Evolutionary conservation across 30 jellyfish, hydroid and myxozoan genomes (phyloP), one percentile per base, ranked within the genome.

Genomic region (Rhopilema esculentum): DNA sequence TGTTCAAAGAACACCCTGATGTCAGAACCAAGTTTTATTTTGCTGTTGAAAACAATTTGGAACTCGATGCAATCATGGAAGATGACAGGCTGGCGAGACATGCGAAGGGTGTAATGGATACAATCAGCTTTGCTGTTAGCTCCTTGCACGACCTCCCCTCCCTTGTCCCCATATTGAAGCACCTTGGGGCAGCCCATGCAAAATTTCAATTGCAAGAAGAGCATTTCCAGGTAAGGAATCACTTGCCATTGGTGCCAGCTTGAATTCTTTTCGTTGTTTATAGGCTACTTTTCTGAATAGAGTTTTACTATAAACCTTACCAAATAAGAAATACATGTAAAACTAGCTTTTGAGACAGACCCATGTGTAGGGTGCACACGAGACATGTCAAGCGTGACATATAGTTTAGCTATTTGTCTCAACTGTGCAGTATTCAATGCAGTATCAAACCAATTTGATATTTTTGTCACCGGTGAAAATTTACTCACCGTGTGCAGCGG

Each of bases 101-200:
- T 57, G 97, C 93, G 2, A 82, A 69, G n/a, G 89, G 89, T 18
- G 93, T 89, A 52, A 82, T 89, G 27, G 89, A 89, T 49, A 89
- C 97, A 0, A 76, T 89, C 8, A 23, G 93, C 8, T 77, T 82
- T 51, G 93, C 97, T 1, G 91, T 81, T 2, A 51, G 82, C 21
- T 51, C 27, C 22, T 86, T 89, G 49, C 83, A 66, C 17, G 87
- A 82, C 29, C 57, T 89, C 71, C 70, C 70, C 20, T 31, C 70
- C 24, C 82, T 89, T 19, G 90, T 74, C 49, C 97, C 97, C 24
- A 69, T 89, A 25, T 79, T 89, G 25, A 66, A 67, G 50, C 86
- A 89, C 22, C 90, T 89, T 27, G 97, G 97, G 57, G 93, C 90
- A 25, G 27, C 80, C 17, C 97, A 89, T 65, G 93, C 97, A 20